phyloP scores from a whole-genome alignment of 37 sponge, comb jelly and placozoan genomes.

The Diacarnus erythraeanus region DNA sequence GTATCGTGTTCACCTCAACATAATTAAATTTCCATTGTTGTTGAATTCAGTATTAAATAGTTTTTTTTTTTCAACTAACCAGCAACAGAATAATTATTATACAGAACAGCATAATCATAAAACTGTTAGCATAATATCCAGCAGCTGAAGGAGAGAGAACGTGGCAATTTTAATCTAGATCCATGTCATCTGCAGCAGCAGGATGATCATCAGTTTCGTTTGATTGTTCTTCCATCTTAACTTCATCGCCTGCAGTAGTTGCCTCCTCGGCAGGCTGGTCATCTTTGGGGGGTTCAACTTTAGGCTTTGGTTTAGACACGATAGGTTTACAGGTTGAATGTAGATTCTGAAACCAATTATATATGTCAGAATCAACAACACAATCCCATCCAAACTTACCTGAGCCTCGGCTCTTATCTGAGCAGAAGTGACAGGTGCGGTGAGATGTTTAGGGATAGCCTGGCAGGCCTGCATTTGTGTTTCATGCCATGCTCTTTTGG shows the following conservation, averaged over 20 bases:
- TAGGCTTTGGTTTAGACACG: conserved; percentile 95
- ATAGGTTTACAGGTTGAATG: conserved; percentile 78
- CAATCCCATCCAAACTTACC: conserved; percentile 26
- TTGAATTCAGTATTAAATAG: too few relatives aligned
- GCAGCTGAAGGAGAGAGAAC: too few relatives aligned
- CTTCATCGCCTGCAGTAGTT: not conserved
- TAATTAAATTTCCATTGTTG: too few relatives aligned
- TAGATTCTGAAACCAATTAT: conserved; percentile 47
- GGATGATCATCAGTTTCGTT: not conserved
- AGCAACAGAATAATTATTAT: too few relatives aligned
- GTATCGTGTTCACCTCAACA: too few relatives aligned
- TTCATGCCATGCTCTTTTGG: conserved; percentile 77
- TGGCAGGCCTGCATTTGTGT: conserved; percentile 52
- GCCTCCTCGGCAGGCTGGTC: not conserved
- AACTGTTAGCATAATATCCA: too few relatives aligned
- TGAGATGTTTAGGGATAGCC: conserved; percentile 28
- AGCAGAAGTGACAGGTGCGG: conserved; percentile 61
- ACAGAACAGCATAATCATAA: too few relatives aligned
- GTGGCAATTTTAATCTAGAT: too few relatives aligned
- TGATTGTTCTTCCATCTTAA: conserved; percentile 11
- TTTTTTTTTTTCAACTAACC: too few relatives aligned
- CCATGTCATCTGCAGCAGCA: not conserved
- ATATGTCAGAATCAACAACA: not conserved
- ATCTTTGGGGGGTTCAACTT: conserved; percentile 91
- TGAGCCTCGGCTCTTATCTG: conserved; percentile 65